Conservation (phyloP, 2,797 vertebrate species). For the Urocyon cinereoargenteus region DNA sequence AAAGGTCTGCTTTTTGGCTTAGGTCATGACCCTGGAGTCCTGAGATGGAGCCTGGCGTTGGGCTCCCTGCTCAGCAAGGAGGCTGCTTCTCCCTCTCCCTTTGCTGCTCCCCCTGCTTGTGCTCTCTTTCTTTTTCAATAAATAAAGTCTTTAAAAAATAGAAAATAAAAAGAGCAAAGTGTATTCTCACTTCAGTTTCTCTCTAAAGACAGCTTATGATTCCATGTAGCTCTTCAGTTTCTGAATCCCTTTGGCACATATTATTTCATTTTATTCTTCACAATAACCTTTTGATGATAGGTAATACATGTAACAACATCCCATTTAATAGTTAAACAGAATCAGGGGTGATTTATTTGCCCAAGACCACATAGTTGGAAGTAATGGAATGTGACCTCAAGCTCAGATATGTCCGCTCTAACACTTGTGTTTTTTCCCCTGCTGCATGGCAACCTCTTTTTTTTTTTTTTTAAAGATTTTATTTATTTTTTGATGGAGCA, state of each 20-base stretch:
- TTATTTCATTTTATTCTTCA: slow-evolving; percentile 22
- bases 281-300: not conserved
- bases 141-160: too few species aligned
- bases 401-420: not conserved
- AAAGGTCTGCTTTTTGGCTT: too few species aligned
- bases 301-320: not conserved
- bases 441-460: not conserved
- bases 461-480: too few species aligned
- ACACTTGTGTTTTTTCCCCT: not conserved
- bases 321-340: slow-evolving; percentile 4
- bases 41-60: too few species aligned
- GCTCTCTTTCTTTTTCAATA: too few species aligned
- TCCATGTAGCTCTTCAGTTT: not conserved
- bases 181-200: not conserved
- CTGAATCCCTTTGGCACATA: not conserved
- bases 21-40: too few species aligned
- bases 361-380: not conserved
- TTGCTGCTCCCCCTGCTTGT: too few species aligned
- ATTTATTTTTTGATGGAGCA: too few species aligned
- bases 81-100: too few species aligned
- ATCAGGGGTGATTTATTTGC: not conserved
- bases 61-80: too few species aligned
- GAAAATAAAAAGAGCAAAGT: not conserved
- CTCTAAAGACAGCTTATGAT: not conserved
- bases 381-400: not conserved